These are phyloP conservation scores for Turritopsis rubra DNA, from an alignment of 30 jellyfish, hydroid and myxozoan genomes.

Conservation along the genomic window DNA sequence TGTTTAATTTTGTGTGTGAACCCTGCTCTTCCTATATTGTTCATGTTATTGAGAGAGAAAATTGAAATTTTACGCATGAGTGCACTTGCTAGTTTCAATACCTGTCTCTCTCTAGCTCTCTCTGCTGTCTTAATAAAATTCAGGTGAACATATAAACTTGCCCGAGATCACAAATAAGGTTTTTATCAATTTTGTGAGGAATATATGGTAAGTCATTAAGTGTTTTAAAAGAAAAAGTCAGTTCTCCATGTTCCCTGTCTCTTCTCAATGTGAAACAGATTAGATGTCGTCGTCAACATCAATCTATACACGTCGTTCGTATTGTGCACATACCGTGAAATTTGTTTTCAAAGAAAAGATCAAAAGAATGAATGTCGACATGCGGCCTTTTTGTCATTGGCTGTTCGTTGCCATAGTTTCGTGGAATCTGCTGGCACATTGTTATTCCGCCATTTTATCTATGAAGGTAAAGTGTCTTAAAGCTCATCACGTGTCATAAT, in stretches of 20 bases:
- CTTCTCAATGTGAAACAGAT: neutral
- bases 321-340: neutral
- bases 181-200: neutral
- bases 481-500: slow-evolving; percentile 4
- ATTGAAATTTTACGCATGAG: neutral
- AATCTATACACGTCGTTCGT: neutral
- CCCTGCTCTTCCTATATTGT: too few relatives aligned
- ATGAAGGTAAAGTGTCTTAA: neutral
- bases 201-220: too few relatives aligned
- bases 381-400: neutral
- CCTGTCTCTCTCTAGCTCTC: neutral
- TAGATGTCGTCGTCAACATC: neutral
- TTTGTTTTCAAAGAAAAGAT: neutral
- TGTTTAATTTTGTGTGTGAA: too few relatives aligned
- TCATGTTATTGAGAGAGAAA: neutral
- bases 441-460: slow-evolving; percentile 31
- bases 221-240: neutral
- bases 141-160: neutral
- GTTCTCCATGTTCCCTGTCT: neutral
- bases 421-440: slow-evolving; percentile 40
- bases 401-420: slow-evolving; percentile 29
- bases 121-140: neutral
- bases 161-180: neutral
- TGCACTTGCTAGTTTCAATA: neutral
- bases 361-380: neutral